Base-by-base conservation (phyloP, 2,888 invertebrate genomes). In the Orthosia incerta region DNA sequence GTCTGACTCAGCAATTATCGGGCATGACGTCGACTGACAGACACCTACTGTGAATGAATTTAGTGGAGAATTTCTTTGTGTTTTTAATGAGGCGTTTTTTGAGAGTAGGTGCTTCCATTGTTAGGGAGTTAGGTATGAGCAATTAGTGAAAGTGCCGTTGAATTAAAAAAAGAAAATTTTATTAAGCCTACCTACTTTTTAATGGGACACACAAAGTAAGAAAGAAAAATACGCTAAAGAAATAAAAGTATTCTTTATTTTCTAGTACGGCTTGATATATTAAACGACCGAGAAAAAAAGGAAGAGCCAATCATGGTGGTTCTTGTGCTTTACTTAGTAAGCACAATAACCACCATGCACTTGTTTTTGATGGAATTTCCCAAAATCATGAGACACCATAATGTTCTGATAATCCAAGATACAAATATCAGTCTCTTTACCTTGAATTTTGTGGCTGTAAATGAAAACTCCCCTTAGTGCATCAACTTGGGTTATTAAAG, bases 1-100 rank as follows among this genome's bases (percentile, higher is more conserved):
- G 51, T 48, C 74, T 86, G 86, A 86, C 87, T 86, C 84, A 87
- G 86, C 86, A 84, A 84, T 87, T 87, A 86, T 79, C 71, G 79
- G 76, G 87, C 70, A 70, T 57, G 77, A 60, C 66, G 71, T 82
- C 75, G 61, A 74, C 70, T 80, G 65, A 79, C 79, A 65, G 81
- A 71, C 86, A 71, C 72, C 72, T 60, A 72, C 71, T 71, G 73
- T 83, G 73, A 79, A 73, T 75, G 59, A 63, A 79, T 69, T 66
- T 79, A 39, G 62, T 75, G 66, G 65, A 66, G 68, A 65, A 65
- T 50, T 56, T 62, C 51, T 79, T 71, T 71, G 64, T 69, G 62
- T 71, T 79, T 80, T 82, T 82, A 80, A 80, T 83, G 83, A 80
- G 66, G 51, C 61, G 39, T 48, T 82, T 74, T 56, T 74, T 63